Conservation (phyloP, 2,113 vertebrate species). For the Mastomys coucha region DNA sequence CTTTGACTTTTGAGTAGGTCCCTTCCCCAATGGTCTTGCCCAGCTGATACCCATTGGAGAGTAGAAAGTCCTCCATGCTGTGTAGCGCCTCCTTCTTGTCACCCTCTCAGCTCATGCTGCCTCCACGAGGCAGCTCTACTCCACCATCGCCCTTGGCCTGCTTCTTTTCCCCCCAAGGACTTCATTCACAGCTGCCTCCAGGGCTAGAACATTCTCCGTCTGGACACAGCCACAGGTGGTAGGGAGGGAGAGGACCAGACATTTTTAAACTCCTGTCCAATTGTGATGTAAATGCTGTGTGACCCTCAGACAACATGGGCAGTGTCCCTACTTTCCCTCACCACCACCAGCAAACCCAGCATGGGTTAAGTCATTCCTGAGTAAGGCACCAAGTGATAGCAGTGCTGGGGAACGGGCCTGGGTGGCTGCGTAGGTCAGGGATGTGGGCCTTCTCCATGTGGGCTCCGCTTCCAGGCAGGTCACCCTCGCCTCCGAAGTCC, state of each 20-base stretch:
- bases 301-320: conserved; percentile 72
- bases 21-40: conserved; percentile 88
- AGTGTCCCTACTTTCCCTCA: conserved; percentile 3
- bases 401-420: not conserved
- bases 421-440: not conserved
- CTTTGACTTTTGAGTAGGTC: conserved; percentile 88
- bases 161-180: conserved; percentile 72
- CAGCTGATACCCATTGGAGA: conserved; percentile 86
- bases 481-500: not conserved
- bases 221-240: conserved; percentile 73
- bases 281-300: conserved; percentile 84
- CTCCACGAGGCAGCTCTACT: conserved; percentile 65
- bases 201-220: conserved; percentile 79
- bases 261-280: conserved; percentile 70
- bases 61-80: conserved; percentile 85
- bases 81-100: conserved; percentile 63
- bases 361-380: not conserved
- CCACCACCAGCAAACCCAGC: not conserved
- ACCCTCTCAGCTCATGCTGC: conserved; percentile 78
- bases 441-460: not conserved
- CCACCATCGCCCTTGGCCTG: conserved; percentile 79
- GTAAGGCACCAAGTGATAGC: not conserved
- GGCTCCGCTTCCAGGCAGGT: not conserved
- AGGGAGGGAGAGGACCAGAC: conserved; percentile 66
- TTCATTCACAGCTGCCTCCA: conserved; percentile 73